phyloP scores from a whole-genome alignment of 2,888 invertebrate species.

The Furcula furcula region DNA sequence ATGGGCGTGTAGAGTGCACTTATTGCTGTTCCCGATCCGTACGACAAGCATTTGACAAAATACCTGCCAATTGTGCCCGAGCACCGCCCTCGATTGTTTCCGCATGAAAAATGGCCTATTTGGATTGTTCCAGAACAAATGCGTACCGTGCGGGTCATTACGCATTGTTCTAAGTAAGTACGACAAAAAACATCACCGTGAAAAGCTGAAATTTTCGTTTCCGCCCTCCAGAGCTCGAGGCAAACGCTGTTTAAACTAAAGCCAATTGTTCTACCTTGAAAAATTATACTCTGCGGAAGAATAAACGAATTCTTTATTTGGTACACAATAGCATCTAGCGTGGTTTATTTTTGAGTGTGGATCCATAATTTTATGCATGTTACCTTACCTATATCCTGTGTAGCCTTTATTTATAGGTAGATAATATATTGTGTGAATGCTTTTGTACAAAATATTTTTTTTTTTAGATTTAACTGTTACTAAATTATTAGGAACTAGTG shows the following conservation, averaged over 20 bases:
- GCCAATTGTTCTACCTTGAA: slow-evolving; percentile 61
- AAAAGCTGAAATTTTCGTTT: slow-evolving; percentile 68
- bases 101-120: slow-evolving; percentile 79
- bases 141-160: slow-evolving; percentile 80
- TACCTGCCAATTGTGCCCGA: slow-evolving; percentile 78
- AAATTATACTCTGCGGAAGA: slow-evolving; percentile 41
- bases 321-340: slow-evolving; percentile 25
- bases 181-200: slow-evolving; percentile 67
- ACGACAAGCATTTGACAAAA: slow-evolving; percentile 80
- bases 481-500: no score
- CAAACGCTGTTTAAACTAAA: slow-evolving; percentile 59
- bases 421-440: no score
- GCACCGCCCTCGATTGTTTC: slow-evolving; percentile 80
- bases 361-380: no score
- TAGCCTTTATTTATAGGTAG: no score
- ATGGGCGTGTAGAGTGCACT: slow-evolving; percentile 62
- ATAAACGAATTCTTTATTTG: slow-evolving; percentile 33
- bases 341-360: background rate
- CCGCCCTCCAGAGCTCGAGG: slow-evolving; percentile 61
- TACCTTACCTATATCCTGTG: no score
- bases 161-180: slow-evolving; percentile 78
- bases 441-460: no score
- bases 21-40: slow-evolving; percentile 59
- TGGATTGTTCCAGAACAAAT: slow-evolving; percentile 79
- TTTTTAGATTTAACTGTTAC: no score